phyloP scores from a whole-genome alignment of 2,113 vertebrate species.

The Eublepharis macularius region DNA sequence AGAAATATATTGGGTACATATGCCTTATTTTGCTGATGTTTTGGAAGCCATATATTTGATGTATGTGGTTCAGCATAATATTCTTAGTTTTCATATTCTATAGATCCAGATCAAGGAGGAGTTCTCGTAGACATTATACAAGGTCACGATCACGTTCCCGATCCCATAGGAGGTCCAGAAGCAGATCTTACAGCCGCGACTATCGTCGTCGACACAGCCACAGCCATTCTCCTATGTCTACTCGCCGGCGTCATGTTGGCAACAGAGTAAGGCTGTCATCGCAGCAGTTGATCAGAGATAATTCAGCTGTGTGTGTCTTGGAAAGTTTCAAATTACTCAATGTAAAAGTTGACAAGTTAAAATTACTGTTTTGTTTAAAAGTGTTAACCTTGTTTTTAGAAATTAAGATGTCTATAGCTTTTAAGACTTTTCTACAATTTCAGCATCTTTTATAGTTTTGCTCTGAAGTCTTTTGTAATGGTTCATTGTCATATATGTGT shows the following conservation, averaged over 20 bases:
- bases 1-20: not conserved
- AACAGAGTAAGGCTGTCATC: slow-evolving; percentile 82
- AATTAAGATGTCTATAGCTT: not conserved
- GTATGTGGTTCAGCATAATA: not conserved
- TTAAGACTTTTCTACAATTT: not conserved
- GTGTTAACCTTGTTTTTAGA: not conserved
- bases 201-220: slow-evolving; percentile 88
- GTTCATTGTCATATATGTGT: not conserved
- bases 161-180: slow-evolving; percentile 87
- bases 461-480: not conserved
- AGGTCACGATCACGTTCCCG: slow-evolving; percentile 88
- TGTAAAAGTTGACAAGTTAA: slow-evolving; percentile 15
- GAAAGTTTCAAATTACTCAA: slow-evolving; percentile 33
- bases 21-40: rapidly evolving
- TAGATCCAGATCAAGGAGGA: slow-evolving; percentile 91
- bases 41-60: not conserved
- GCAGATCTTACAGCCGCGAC: slow-evolving; percentile 91
- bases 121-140: slow-evolving; percentile 91
- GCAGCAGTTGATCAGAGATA: not conserved
- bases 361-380: not conserved
- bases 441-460: not conserved
- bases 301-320: slow-evolving; percentile 32
- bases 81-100: slow-evolving; percentile 19
- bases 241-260: slow-evolving; percentile 91
- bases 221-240: slow-evolving; percentile 96